phyloP scores from a whole-genome alignment of 1,140 invertebrate genomes.

The Lepidurus couesii region DNA sequence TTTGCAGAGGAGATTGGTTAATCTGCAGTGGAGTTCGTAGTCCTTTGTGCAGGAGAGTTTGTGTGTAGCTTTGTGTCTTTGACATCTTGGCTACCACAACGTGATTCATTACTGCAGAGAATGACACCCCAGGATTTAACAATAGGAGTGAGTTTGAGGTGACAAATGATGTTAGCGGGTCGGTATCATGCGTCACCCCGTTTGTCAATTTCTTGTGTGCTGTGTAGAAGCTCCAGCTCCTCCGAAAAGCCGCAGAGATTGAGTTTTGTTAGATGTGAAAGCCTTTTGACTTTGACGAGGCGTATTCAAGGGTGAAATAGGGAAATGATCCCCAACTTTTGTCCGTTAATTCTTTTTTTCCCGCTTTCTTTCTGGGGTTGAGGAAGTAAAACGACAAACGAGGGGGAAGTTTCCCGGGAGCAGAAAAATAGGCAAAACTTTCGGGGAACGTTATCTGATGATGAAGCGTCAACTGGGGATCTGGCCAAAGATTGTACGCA shows the following conservation, averaged over 20 bases:
- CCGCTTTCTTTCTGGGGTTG: background rate
- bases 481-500: background rate
- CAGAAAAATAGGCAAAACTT: background rate
- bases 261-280: constrained; percentile 20
- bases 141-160: constrained; percentile 13
- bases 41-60: background rate
- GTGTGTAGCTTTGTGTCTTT: background rate
- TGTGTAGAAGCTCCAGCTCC: background rate
- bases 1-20: background rate
- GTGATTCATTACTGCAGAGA: constrained; percentile 9
- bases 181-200: background rate
- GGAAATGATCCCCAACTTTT: constrained; percentile 19
- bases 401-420: background rate
- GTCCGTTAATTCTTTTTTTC: background rate
- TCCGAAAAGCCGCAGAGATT: background rate
- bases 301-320: constrained; percentile 7
- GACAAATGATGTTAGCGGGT: constrained; percentile 16
- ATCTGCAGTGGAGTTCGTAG: background rate
- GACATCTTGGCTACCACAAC: constrained; percentile 9
- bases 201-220: constrained; percentile 14
- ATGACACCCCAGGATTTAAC: constrained; percentile 3
- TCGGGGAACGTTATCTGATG: background rate
- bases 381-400: background rate
- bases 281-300: constrained; percentile 17
- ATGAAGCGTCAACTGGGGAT: background rate